A percentile compares a stretch with the other conserved stretches of the same genome.
Evolutionary conservation across 2,113 vertebrate genomes (phyloP).

Genomic region (Nibea albiflora): DNA sequence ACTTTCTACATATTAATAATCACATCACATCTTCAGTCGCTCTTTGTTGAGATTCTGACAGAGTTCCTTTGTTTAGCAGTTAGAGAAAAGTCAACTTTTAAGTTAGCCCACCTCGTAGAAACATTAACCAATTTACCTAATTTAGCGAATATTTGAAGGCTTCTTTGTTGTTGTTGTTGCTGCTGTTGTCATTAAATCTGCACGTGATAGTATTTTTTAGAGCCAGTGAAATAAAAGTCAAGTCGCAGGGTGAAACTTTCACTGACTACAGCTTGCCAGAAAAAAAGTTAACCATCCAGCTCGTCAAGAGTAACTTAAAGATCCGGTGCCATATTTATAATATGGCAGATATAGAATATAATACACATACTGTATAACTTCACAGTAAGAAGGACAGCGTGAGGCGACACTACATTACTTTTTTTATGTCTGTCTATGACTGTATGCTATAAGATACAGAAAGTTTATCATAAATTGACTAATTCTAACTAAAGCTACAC

Average conservation of each 20-base stretch:
- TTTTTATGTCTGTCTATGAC: too few relatives aligned
- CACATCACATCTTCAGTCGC: not conserved
- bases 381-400: too few relatives aligned
- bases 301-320: too few relatives aligned
- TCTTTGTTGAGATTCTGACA: not conserved
- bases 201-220: not conserved
- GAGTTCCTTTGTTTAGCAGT: not conserved
- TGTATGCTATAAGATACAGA: not conserved
- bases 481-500: not conserved
- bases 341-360: too few relatives aligned
- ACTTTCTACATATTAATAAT: not conserved
- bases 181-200: not conserved
- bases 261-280: not conserved
- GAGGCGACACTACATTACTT: too few relatives aligned
- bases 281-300: not conserved
- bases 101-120: not conserved
- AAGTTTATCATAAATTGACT: not conserved
- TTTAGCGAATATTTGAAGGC: not conserved
- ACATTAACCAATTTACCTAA: too few relatives aligned
- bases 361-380: too few relatives aligned
- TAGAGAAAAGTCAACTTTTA: not conserved
- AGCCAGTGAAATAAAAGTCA: not conserved
- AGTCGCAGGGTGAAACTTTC: not conserved
- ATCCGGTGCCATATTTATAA: too few relatives aligned
- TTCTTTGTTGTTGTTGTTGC: not conserved